These are phyloP conservation scores for Montipora efflorescens DNA, from an alignment of 64 coral and sea anemone species.

Conservation along the genomic window DNA sequence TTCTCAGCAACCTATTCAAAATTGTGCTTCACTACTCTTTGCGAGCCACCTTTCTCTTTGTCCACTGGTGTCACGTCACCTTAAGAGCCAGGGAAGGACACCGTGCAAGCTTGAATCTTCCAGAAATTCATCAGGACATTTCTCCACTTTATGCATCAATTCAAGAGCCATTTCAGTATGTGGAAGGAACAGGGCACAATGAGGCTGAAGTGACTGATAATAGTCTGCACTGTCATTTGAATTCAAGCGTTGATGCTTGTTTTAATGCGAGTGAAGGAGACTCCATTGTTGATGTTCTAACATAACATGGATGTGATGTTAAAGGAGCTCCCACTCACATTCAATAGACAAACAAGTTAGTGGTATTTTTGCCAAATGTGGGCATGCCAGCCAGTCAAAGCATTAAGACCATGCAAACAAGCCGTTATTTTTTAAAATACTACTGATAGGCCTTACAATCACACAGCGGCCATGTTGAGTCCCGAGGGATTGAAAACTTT, in stretches of 20 bases:
- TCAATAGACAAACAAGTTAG: no score
- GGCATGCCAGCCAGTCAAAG: no score
- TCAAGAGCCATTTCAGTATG: constrained; percentile 77
- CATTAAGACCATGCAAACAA: no score
- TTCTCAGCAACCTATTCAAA: constrained; percentile 82
- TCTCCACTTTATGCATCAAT: background rate
- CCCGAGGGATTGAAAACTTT: no score
- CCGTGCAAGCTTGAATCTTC: constrained; percentile 26
- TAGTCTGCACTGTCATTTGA: constrained; percentile 16
- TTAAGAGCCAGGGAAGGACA: constrained; percentile 57
- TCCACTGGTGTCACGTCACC: constrained; percentile 69
- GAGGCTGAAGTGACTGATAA: constrained; percentile 21
- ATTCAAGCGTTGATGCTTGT: constrained; percentile 37
- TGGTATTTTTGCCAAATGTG: no score
- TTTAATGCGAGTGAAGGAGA: constrained; percentile 1
- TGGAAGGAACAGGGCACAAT: constrained; percentile 17
- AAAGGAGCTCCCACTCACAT: no score
- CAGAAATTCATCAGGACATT: constrained; percentile 20
- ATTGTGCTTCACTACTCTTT: constrained; percentile 81
- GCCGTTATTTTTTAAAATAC: no score
- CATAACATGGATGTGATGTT: background rate
- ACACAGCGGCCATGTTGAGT: no score
- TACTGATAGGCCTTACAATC: no score
- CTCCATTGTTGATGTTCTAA: constrained; percentile 10
- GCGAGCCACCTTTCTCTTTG: constrained; percentile 63